These are phyloP conservation scores for Actinernus sp. DNA, from an alignment of 92 coral and sea anemone genomes.

Conservation along the genomic window DNA sequence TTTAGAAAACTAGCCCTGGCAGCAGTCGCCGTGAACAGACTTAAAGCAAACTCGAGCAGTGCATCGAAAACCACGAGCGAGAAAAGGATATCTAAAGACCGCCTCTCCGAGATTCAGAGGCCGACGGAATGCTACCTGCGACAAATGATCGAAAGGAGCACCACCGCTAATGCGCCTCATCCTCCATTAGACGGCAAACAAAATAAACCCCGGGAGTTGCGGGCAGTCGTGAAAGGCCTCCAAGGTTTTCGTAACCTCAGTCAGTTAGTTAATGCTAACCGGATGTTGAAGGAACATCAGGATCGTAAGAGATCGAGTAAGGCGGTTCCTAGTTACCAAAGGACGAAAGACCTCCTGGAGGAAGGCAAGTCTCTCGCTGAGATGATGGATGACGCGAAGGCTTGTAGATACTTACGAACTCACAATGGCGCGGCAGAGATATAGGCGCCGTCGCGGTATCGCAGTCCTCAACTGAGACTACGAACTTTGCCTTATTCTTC, in stretches of 20 bases:
- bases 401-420: constrained; percentile 27
- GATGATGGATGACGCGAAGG: constrained; percentile 28
- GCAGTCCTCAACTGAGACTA: no score
- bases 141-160: constrained; percentile 19
- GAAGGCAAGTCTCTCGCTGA: constrained; percentile 11
- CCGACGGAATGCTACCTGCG: constrained; percentile 43
- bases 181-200: neutral
- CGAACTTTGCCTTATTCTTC: no score
- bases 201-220: constrained; percentile 12
- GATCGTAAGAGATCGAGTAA: constrained; percentile 4
- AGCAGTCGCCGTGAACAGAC: neutral
- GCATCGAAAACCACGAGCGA: neutral
- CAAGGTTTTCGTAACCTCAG: constrained; percentile 18
- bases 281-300: constrained; percentile 14
- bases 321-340: neutral
- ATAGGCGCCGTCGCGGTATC: no score
- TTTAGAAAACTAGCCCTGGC: constrained; percentile 34
- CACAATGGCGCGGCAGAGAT: constrained; percentile 1
- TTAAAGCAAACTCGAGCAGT: neutral
- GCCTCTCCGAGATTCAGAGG: constrained; percentile 20
- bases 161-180: neutral
- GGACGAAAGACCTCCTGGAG: neutral
- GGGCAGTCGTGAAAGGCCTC: constrained; percentile 16
- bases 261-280: constrained; percentile 6
- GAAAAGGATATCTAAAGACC: constrained; percentile 10